Evolutionary conservation across 2,113 vertebrate species (phyloP).

Genomic region (Ptilonorhynchus violaceus): DNA sequence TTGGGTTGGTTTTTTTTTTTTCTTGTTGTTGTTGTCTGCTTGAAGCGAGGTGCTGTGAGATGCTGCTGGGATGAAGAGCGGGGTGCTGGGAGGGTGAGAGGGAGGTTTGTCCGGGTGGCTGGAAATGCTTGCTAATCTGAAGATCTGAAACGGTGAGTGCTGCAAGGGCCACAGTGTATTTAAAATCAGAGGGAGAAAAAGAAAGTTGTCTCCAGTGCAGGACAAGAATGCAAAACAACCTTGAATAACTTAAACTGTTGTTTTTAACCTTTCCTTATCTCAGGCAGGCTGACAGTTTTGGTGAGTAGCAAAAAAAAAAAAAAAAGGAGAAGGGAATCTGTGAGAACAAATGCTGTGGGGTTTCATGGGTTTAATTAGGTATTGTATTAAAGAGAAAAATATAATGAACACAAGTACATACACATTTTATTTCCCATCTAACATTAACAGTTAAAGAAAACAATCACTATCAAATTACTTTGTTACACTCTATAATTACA

Average conservation of each 20-base stretch:
- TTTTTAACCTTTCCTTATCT: slow-evolving; percentile 85
- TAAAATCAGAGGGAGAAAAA: slow-evolving; percentile 40
- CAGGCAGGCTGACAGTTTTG: slow-evolving; percentile 76
- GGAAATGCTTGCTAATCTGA: slow-evolving; percentile 40
- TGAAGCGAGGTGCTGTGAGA: not conserved
- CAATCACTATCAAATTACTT: slow-evolving; percentile 91
- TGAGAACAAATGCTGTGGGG: slow-evolving; percentile 76
- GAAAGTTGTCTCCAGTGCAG: slow-evolving; percentile 64
- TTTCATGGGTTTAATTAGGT: slow-evolving; percentile 83
- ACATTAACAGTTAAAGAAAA: slow-evolving; percentile 86
- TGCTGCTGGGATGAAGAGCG: not conserved
- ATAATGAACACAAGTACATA: slow-evolving; percentile 78
- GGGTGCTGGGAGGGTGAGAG: not conserved
- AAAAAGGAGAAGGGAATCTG: slow-evolving; percentile 76
- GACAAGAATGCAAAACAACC: slow-evolving; percentile 90
- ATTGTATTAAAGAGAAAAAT: slow-evolving; percentile 80
- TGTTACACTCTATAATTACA: slow-evolving; percentile 94
- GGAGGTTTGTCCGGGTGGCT: not conserved
- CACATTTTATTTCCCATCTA: slow-evolving; percentile 83
- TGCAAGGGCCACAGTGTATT: slow-evolving; percentile 51
- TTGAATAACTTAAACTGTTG: slow-evolving; percentile 89
- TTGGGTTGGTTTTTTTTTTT: not conserved
- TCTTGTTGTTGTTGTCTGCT: not conserved
- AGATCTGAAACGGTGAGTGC: slow-evolving; percentile 37
- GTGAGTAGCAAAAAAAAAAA: slow-evolving; percentile 68